Percentiles rank a stretch among this genome's conserved stretches.
These are phyloP conservation scores for Thermophis baileyi DNA, from an alignment of 2,113 vertebrate species.

Conservation along the genomic window DNA sequence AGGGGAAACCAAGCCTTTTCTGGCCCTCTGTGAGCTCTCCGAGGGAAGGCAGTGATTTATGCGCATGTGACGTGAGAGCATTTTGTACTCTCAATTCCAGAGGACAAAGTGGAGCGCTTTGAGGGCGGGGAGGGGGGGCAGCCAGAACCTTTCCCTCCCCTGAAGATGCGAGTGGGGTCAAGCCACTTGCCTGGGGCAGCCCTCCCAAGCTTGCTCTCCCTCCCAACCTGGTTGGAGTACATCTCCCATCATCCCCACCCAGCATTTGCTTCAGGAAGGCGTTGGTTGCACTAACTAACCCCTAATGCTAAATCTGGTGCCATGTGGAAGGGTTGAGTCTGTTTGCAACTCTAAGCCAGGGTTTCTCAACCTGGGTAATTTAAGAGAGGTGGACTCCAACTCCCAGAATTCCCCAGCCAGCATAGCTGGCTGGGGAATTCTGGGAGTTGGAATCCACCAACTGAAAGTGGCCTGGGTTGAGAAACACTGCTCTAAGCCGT, in stretches of 20 bases:
- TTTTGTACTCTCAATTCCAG: neutral
- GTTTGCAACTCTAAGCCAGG: neutral
- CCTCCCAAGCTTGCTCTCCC: neutral
- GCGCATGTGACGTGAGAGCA: accelerated
- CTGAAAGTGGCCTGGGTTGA: neutral
- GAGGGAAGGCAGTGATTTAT: neutral
- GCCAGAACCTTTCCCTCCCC: neutral
- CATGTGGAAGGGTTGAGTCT: neutral
- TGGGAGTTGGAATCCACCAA: neutral
- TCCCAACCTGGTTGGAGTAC: neutral
- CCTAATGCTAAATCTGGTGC: neutral
- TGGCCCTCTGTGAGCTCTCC: neutral
- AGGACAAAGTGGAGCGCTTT: neutral
- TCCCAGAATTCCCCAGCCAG: neutral
- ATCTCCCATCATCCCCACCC: neutral
- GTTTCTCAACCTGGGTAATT: neutral
- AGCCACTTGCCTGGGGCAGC: neutral
- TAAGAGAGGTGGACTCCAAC: neutral
- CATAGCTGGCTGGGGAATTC: too few relatives aligned
- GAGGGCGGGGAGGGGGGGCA: neutral
- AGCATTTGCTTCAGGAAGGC: neutral
- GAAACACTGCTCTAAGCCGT: neutral
- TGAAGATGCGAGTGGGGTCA: neutral
- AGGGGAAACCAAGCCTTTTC: neutral
- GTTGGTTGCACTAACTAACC: neutral